These are phyloP conservation scores for Meghimatium bilineatum DNA, from an alignment of 2,888 invertebrate genomes.

Conservation along the genomic window DNA sequence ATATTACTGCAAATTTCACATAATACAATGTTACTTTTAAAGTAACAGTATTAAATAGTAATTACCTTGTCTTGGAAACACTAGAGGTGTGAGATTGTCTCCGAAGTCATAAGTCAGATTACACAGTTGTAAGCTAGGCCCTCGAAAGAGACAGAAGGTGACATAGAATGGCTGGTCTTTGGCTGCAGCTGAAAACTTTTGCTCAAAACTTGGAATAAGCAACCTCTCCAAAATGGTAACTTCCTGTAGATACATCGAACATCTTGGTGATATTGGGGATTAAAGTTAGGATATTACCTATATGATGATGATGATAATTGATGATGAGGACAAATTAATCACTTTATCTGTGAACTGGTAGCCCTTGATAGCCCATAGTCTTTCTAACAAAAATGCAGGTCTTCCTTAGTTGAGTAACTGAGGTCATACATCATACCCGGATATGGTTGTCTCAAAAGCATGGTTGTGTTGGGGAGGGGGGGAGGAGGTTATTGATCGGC, in stretches of 20 bases:
- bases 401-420: too few species aligned
- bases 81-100: conserved; percentile 25
- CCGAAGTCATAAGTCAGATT: conserved; percentile 57
- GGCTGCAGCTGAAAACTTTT: conserved; percentile 55
- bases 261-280: background rate
- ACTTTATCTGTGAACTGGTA: too few species aligned
- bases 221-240: conserved; percentile 58
- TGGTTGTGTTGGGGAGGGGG: too few species aligned
- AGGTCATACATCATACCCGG: too few species aligned
- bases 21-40: too few species aligned
- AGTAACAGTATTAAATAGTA: too few species aligned
- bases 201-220: conserved; percentile 50
- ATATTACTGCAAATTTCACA: too few species aligned
- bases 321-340: background rate
- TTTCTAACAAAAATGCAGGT: too few species aligned
- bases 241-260: conserved; percentile 8
- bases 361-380: too few species aligned
- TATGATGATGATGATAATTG: background rate
- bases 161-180: conserved; percentile 52
- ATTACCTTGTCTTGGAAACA: conserved; percentile 22
- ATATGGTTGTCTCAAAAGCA: too few species aligned
- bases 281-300: background rate
- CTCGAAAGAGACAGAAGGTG: conserved; percentile 57
- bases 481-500: too few species aligned
- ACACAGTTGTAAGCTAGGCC: conserved; percentile 53